phyloP scores from a whole-genome alignment of 2,888 invertebrate species.

The Tetanocera ferruginea region DNA sequence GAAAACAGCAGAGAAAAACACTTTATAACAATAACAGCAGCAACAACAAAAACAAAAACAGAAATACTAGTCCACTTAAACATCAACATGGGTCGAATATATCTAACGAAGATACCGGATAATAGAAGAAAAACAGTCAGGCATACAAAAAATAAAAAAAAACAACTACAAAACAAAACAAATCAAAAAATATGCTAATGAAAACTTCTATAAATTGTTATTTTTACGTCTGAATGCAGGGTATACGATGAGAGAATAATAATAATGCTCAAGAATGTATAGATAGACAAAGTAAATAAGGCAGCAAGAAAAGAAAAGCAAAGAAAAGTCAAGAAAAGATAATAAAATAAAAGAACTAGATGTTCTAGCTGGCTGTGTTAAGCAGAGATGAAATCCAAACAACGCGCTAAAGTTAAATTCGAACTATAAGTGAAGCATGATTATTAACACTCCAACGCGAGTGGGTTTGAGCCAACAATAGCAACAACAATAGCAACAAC shows the following conservation, averaged over 20 bases:
- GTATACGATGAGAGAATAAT: background rate
- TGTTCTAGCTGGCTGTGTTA: background rate
- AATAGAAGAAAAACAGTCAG: background rate
- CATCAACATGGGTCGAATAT: background rate
- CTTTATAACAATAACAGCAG: too few relatives aligned
- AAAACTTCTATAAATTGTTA: background rate
- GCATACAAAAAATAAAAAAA: background rate
- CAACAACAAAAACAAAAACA: too few relatives aligned
- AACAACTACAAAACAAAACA: background rate
- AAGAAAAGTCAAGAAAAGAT: background rate
- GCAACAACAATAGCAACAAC: background rate
- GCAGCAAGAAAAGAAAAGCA: background rate
- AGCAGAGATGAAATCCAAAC: background rate
- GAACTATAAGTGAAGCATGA: conserved; percentile 8
- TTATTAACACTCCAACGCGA: conserved; percentile 16
- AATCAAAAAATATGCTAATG: background rate
- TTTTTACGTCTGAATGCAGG: background rate
- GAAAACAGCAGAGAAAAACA: too few relatives aligned
- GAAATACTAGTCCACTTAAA: too few relatives aligned
- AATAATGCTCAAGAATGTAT: background rate
- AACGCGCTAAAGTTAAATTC: background rate
- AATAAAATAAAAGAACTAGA: background rate
- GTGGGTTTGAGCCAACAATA: background rate
- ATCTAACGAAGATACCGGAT: background rate
- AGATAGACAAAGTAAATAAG: background rate